Evolutionary conservation across 2,113 vertebrate species (phyloP), one percentile per base, ranked within the genome.

Genomic region (Spea bombifrons): DNA sequence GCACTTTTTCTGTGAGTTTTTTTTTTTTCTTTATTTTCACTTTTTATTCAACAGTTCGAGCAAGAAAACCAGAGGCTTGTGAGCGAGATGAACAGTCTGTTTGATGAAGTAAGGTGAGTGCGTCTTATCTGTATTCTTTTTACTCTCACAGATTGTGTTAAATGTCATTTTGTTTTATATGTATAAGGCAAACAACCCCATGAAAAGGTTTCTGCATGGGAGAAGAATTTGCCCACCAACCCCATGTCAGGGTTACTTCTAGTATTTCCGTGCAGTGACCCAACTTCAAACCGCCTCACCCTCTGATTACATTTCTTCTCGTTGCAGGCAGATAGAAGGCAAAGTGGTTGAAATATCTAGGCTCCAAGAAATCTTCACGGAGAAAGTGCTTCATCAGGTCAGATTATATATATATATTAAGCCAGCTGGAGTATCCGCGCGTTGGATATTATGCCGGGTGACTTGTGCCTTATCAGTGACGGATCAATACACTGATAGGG

Each of bases 301-400:
- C 15, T 15, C 12, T 59, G 1, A 43, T 17, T 74, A 16, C 45
- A 17, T 65, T 82, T 84, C 79, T 84, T 83, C 75, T 86, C 75
- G 70, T 0, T 83, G 48, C 87, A 99, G 97, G 83, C 96, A 98
- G 88, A 99, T 99, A 2, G 97, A 99, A 89, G 97, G 97, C 16
- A 99, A 95, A 86, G 96, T 99, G 81, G 96, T 99, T 81, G 97
- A 99, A 89, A 99, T 99, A 84, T 98, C 97, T 75, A 92, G 96
- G 80, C 91, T 99, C 64, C 97, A 99, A 86, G 97, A 99, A 84
- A 96, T 99, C 84, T 99, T 99, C 88, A 92, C 97, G 5, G 97
- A 99, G 83, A 99, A 98, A 83, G 97, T 99, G 80, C 85, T 99
- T 61, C 95, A 98, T 13, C 97, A 99, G 91, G 97, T 98, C 79